Evolutionary conservation across 1,140 invertebrate genomes (phyloP).

Genomic region (Samia ricini): DNA sequence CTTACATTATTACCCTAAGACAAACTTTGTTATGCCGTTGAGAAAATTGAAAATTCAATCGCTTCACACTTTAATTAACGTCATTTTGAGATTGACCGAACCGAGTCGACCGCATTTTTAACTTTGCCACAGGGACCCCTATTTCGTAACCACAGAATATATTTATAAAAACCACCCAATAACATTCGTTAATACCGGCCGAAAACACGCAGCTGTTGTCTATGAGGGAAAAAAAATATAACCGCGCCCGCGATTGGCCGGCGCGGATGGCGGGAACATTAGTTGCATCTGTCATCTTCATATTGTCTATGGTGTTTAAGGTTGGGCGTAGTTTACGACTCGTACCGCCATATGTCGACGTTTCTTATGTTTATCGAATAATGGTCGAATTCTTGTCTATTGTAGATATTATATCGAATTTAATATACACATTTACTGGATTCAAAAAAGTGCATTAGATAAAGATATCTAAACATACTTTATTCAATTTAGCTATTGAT

Average conservation of each 20-base stretch:
- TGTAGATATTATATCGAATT: background rate
- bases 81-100: background rate
- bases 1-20: background rate
- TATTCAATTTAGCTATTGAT: too few relatives aligned
- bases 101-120: background rate
- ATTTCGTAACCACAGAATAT: background rate
- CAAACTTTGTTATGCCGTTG: background rate
- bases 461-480: too few relatives aligned
- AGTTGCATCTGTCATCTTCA: slow-evolving; percentile 61
- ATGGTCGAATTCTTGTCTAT: background rate
- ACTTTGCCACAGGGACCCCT: background rate
- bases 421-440: background rate
- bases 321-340: slow-evolving; percentile 5
- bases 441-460: too few relatives aligned
- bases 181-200: slow-evolving; percentile 50
- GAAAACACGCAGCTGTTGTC: slow-evolving; percentile 61
- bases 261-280: slow-evolving; percentile 49
- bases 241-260: slow-evolving; percentile 45
- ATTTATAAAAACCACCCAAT: slow-evolving; percentile 12
- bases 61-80: background rate
- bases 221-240: slow-evolving; percentile 44
- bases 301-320: slow-evolving; percentile 36
- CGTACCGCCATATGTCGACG: slow-evolving; percentile 6
- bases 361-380: background rate
- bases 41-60: background rate